These are phyloP conservation scores for Peromyscus californicus DNA, from an alignment of 2,113 vertebrate genomes.

Conservation along the genomic window DNA sequence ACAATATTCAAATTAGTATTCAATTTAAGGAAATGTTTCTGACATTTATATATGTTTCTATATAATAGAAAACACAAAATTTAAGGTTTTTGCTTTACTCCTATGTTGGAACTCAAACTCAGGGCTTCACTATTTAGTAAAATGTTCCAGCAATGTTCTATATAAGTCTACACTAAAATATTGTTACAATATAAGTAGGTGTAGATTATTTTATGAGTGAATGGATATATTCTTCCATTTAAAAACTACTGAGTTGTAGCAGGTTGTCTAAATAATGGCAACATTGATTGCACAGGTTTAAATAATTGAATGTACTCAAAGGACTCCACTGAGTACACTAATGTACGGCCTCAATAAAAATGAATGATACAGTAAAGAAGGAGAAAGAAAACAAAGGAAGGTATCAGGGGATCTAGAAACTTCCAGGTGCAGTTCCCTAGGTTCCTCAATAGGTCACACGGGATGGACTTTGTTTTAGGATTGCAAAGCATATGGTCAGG, in stretches of 20 bases:
- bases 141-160: background rate
- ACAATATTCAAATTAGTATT: background rate
- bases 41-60: too few relatives aligned
- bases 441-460: background rate
- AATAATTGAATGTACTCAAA: slow-evolving; percentile 6
- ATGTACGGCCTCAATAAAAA: slow-evolving; percentile 43
- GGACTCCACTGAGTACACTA: background rate
- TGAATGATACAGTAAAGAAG: background rate
- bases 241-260: background rate
- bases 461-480: background rate
- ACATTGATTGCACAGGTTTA: background rate
- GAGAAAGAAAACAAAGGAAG: background rate
- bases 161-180: background rate
- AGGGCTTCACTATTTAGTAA: background rate
- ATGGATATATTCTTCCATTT: background rate
- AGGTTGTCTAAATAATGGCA: slow-evolving; percentile 14
- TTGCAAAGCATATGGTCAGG: background rate
- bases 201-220: background rate
- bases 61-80: background rate
- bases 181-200: background rate
- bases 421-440: background rate
- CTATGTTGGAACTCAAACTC: background rate
- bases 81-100: background rate
- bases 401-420: background rate
- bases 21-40: background rate